Base-by-base conservation (phyloP, 2,113 vertebrate species). In the Phalacrocorax carbo region DNA sequence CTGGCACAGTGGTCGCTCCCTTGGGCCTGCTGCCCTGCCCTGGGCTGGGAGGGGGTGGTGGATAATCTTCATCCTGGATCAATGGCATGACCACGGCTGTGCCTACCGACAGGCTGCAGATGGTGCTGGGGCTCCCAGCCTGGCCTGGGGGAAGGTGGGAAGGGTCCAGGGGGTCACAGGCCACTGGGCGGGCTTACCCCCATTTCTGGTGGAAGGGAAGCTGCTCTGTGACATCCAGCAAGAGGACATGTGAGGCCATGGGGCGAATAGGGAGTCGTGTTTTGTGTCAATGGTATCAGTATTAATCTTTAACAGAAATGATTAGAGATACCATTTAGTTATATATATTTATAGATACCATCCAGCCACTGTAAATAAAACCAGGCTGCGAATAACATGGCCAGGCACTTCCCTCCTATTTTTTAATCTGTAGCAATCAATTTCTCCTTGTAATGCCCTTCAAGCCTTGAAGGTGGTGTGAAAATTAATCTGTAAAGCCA, bases 141-240 rank as follows among this genome's bases (percentile, higher is more conserved):
- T 80, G 36, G 44, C 58, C 75, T 3, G 5, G 15, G 5, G 22
- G 29, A 19, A 58, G 60, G 46, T 29, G 6, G 44, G 12, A n/a
- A 38, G 60, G 21, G 0, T 1, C 15, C 8, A 42, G 22, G 36
- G 34, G 11, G 7, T 49, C 30, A n/a, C 5, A 19, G 30, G 29
- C 8, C 42, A 30, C 14, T 21, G 10, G 25, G 21, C 8, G 30
- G 29, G 14, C 32, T 72, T 14, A 17, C 21, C 7, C 5, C 25
- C 2, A 0, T 48, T 52, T 51, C 25, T 42, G 15, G 18, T 61
- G n/a, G 54, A 11, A 51, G 21, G 32, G 55, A 27, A 16, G 48
- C 29, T 27, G 22, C 1, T 2, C 9, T 1, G 0, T 26, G 6
- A 15, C 0, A 0, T 10, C 4, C 0, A 0, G 17, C 0, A 1